Base-by-base conservation (phyloP, 1,140 invertebrate genomes). In the Aphelinus certus region DNA sequence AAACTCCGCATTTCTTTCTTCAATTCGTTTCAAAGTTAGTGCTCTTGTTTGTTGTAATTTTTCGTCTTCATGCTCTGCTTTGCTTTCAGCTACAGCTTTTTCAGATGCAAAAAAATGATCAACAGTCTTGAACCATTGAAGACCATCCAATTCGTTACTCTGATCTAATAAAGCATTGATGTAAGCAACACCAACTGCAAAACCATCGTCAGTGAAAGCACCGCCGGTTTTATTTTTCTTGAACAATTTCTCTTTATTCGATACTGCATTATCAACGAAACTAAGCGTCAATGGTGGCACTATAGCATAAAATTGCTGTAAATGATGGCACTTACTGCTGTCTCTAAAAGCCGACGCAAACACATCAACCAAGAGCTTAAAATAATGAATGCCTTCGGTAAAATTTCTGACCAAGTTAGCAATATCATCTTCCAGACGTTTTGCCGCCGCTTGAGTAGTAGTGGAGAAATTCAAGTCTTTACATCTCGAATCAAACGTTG, bases 141-240 rank as follows among this genome's bases (percentile, higher is more conserved):
- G 88, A 3, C 95, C 93, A 88, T 99, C 96, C 85, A 99, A 95
- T 79, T 96, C 95, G 61, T 90, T 88, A 79, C 90, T 90, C 85
- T 94, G 93, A 84, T 93, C 89, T 7, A 94, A 83, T 75, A 94
- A 84, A 80, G 91, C 92, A 56, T 93, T 88, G 77, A 94, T 93
- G 75, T 93, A 94, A 2, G 93, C 92, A 2, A 94, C 85, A 10
- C 97, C 98, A 91, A 99, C 96, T 46, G 97, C 95, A 89, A 99
- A 99, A 53, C 98, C 98, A 88, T 99, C 98, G 88, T 99, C 97
- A 4, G 96, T 97, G 86, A 99, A 99, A 3, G 95, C 92, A 71
- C 95, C 94, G 46, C 94, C 95, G 10, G 91, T 86, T 83, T 94
- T 94, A 80, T 96, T 96, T 81, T 96, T 97, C 80, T 95, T 95